phyloP scores from a whole-genome alignment of 2,888 invertebrate genomes.

The Flexamia atlantica region DNA sequence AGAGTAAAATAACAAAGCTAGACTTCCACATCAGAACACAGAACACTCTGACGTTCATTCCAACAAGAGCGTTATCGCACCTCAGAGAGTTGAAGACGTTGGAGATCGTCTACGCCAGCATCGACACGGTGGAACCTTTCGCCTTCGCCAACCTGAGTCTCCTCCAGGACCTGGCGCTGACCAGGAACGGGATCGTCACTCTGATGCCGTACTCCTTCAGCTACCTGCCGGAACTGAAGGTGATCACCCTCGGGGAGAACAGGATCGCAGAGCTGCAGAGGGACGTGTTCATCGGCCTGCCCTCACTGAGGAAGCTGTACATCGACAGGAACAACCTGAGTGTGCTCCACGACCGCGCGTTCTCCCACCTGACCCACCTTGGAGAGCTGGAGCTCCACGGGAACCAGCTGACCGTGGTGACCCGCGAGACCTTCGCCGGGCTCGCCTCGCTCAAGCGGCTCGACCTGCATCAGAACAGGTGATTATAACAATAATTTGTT shows the following conservation, averaged over 20 bases:
- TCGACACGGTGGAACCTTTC: constrained; percentile 83
- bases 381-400: constrained; percentile 89
- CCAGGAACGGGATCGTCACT: constrained; percentile 83
- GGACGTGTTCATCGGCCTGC: constrained; percentile 85
- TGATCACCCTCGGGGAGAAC: constrained; percentile 87
- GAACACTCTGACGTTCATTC: constrained; percentile 84
- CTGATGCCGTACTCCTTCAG: constrained; percentile 85
- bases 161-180: constrained; percentile 82
- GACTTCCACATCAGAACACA: constrained; percentile 85
- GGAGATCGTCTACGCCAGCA: constrained; percentile 85
- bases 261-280: constrained; percentile 85
- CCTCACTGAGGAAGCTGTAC: constrained; percentile 84
- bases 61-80: constrained; percentile 83
- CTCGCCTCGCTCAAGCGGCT: constrained; percentile 85
- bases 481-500: too few relatives aligned
- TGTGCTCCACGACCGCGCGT: constrained; percentile 90
- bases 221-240: constrained; percentile 83
- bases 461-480: constrained; percentile 83
- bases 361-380: constrained; percentile 84
- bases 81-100: constrained; percentile 82
- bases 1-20: constrained; percentile 83
- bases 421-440: constrained; percentile 87
- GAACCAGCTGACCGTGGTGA: constrained; percentile 86
- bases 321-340: constrained; percentile 93
- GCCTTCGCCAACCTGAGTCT: constrained; percentile 86